Base-by-base conservation (phyloP, 2,888 invertebrate species). In the Eupithecia exiguata region DNA sequence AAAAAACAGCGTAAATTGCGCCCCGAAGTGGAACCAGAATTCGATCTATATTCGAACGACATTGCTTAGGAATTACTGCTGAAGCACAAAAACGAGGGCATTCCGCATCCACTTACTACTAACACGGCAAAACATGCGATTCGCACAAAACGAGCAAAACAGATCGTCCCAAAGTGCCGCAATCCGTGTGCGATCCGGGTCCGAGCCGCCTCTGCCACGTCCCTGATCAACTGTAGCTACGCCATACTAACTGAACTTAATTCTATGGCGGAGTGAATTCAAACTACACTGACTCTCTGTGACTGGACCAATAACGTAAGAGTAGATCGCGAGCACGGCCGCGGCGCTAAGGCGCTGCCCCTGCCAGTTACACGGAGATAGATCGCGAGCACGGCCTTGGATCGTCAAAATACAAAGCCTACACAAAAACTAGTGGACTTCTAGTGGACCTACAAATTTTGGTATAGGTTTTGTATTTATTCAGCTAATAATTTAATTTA, bases 81-180 rank as follows among this genome's bases (percentile, higher is more conserved):
- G 49, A 53, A 69, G 46, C 71, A 38, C 49, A 72, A 72, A 69
- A 69, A 63, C 46, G 61, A 61, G n/a, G 14, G 30, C 61, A 61
- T 30, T 30, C 30, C 12, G 14, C 30, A 16, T 16, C 30, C 21
- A 43, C n/a, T 67, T 36, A 62, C 62, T 21, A 38, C 66, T 63
- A 66, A 43, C 62, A 35, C 63, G 21, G 53, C 68, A 71, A 70
- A 70, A 70, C 65, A 72, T 40, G 16, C 35, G 49, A 70, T 30
- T 21, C 36, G n/a, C 36, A 12, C 40, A 70, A 70, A 74, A 65
- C 68, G 70, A 74, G 69, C 65, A 61, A 76, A 76, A 73, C 66
- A 53, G 38, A 70, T 72, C 43, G 68, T 38, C 46, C 43, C 69
- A 69, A 71, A 75, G 61, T 43, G 49, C 58, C 70, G 16, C 68